Evolutionary conservation across 2,113 vertebrate genomes (phyloP).

Genomic region (Muntiacus muntjak): DNA sequence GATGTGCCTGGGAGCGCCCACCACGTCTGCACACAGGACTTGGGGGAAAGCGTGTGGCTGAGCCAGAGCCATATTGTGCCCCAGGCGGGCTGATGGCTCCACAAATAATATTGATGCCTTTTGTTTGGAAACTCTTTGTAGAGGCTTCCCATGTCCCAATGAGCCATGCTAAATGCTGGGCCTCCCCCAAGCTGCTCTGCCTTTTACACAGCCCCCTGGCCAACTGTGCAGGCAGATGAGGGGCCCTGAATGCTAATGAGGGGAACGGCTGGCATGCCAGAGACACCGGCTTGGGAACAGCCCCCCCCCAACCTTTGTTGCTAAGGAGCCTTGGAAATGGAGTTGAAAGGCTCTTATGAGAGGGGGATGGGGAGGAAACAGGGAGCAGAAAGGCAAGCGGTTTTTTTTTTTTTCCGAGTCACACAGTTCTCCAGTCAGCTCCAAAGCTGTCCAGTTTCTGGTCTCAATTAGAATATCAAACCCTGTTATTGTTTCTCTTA

Average conservation of each 20-base stretch:
- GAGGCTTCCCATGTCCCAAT: conserved; percentile 52
- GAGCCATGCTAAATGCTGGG: conserved; percentile 8
- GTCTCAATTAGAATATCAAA: conserved; percentile 54
- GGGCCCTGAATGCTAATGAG: conserved; percentile 52
- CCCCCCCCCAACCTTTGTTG: conserved; percentile 37
- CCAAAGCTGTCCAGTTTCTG: conserved; percentile 35
- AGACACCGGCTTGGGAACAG: not conserved
- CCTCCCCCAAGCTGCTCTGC: conserved; percentile 45
- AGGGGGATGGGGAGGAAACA: not conserved
- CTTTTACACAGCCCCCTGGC: conserved; percentile 22
- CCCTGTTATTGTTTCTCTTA: conserved; percentile 48
- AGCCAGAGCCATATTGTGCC: conserved; percentile 53
- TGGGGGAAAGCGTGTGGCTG: conserved; percentile 50
- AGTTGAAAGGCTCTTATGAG: conserved; percentile 39
- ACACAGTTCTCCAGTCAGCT: conserved; percentile 44
- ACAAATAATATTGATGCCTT: conserved; percentile 72
- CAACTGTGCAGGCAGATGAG: conserved; percentile 52
- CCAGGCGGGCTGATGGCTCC: conserved; percentile 64
- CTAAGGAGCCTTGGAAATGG: conserved; percentile 50
- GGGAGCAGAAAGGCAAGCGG: conserved; percentile 31
- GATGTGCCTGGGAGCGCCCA: not conserved
- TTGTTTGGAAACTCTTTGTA: conserved; percentile 75
- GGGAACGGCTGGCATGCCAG: conserved; percentile 44
- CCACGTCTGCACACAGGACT: not conserved
- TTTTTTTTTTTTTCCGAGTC: conserved; percentile 41